Conservation (phyloP, 2,888 invertebrate genomes). For the Minunthozetes semirufus region DNA sequence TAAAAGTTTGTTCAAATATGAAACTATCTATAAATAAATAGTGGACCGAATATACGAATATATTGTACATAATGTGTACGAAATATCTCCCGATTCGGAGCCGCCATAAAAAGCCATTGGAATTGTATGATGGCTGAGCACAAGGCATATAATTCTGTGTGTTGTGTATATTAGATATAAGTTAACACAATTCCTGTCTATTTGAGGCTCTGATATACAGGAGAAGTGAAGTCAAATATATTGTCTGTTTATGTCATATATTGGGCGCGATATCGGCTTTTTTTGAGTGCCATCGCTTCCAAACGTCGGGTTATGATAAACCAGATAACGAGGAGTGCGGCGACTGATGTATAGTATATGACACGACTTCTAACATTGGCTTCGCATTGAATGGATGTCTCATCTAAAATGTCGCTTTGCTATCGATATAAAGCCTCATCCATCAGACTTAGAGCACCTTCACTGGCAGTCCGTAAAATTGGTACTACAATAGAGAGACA, state of each 20-base stretch:
- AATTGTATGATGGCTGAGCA: not conserved
- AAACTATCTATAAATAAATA: constrained; percentile 17
- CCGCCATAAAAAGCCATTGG: not conserved
- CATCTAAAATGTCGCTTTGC: constrained; percentile 22
- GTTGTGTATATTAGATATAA: constrained; percentile 10
- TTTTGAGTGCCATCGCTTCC: not conserved
- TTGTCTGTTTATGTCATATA: constrained; percentile 2
- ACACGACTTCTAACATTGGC: not conserved
- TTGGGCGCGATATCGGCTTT: constrained; percentile 17
- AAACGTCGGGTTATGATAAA: not conserved
- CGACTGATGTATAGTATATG: constrained; percentile 17
- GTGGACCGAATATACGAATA: not conserved
- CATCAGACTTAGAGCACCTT: constrained; percentile 34
- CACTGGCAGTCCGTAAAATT: constrained; percentile 34
- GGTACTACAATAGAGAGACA: constrained; percentile 21
- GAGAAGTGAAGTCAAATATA: constrained; percentile 7
- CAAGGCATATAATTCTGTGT: not conserved
- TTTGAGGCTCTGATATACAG: not conserved
- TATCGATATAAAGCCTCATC: constrained; percentile 25
- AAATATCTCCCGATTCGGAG: not conserved
- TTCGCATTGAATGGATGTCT: constrained; percentile 16
- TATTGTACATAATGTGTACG: not conserved
- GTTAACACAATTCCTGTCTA: constrained; percentile 20
- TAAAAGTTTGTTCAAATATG: constrained; percentile 31
- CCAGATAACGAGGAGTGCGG: constrained; percentile 6